Percentiles rank a stretch among this genome's conserved stretches.
Evolutionary conservation across 2,888 invertebrate species (phyloP).

Genomic region (Euphydryas editha): DNA sequence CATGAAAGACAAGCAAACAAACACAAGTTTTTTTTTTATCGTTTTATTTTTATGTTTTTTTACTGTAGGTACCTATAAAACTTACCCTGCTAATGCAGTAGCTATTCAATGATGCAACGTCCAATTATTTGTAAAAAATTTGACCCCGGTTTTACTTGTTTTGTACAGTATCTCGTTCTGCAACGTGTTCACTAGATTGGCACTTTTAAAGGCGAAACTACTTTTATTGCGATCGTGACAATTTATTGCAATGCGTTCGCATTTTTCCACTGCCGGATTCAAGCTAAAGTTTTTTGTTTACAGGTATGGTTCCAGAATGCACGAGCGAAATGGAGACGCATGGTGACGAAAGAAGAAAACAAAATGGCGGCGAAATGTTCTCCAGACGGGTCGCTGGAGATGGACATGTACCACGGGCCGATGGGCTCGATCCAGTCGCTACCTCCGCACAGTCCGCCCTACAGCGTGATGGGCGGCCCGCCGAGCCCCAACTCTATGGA

Average conservation of each 20-base stretch:
- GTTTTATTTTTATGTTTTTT: not conserved
- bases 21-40: not conserved
- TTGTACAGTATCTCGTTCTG: conserved; percentile 16
- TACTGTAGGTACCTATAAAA: not conserved
- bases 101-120: not conserved
- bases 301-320: conserved; percentile 99
- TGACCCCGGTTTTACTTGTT: conserved; percentile 10
- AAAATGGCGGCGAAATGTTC: conserved; percentile 89
- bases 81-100: not conserved
- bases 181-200: conserved; percentile 3
- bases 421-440: conserved; percentile 87
- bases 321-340: conserved; percentile 95
- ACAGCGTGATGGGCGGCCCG: conserved; percentile 86
- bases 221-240: conserved; percentile 51
- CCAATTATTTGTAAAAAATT: conserved; percentile 4
- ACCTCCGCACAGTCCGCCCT: conserved; percentile 88
- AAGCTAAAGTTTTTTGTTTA: conserved; percentile 68
- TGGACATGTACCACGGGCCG: conserved; percentile 86
- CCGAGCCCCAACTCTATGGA: conserved; percentile 89
- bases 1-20: too few species aligned
- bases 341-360: conserved; percentile 92
- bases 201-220: conserved; percentile 13
- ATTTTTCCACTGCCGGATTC: conserved; percentile 54
- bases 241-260: conserved; percentile 49
- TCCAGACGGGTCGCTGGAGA: conserved; percentile 85